These are phyloP conservation scores for Heliconius cydno DNA, from an alignment of 2,888 invertebrate species.

Conservation along the genomic window DNA sequence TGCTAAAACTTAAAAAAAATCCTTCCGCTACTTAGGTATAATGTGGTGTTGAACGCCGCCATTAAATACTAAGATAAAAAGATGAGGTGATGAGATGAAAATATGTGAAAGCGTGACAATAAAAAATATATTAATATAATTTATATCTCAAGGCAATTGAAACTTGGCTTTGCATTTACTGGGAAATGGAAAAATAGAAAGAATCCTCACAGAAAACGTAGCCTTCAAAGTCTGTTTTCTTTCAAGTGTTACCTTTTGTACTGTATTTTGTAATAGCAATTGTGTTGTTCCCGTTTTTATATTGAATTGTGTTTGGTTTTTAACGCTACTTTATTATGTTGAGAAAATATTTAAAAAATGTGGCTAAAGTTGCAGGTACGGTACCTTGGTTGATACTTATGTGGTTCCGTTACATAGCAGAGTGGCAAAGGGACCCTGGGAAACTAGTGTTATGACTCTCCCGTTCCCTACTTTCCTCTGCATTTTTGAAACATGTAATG, in stretches of 20 bases:
- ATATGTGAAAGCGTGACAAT: too few relatives aligned
- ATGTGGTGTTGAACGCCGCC: too few relatives aligned
- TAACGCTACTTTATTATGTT: conserved; percentile 16
- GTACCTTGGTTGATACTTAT: not conserved
- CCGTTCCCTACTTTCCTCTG: too few relatives aligned
- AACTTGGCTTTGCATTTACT: conserved; percentile 23
- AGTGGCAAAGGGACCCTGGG: too few relatives aligned
- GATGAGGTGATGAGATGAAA: too few relatives aligned
- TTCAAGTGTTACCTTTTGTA: conserved; percentile 32
- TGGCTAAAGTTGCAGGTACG: too few relatives aligned
- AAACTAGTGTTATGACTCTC: too few relatives aligned
- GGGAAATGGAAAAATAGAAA: conserved; percentile 31
- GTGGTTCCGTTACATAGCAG: too few relatives aligned
- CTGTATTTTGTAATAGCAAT: conserved; percentile 28
- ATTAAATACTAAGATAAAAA: too few relatives aligned
- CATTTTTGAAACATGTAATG: too few relatives aligned
- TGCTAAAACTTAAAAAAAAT: too few relatives aligned
- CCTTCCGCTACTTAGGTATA: too few relatives aligned
- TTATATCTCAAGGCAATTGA: conserved; percentile 25
- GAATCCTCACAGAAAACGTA: conserved; percentile 31
- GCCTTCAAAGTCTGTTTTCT: conserved; percentile 30
- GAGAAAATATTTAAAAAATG: not conserved
- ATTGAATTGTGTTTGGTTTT: conserved; percentile 21
- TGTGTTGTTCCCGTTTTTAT: conserved; percentile 24
- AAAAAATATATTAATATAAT: not conserved